Evolutionary conservation across 2,888 invertebrate species (phyloP).

Genomic region (Cephus rjabovi): DNA sequence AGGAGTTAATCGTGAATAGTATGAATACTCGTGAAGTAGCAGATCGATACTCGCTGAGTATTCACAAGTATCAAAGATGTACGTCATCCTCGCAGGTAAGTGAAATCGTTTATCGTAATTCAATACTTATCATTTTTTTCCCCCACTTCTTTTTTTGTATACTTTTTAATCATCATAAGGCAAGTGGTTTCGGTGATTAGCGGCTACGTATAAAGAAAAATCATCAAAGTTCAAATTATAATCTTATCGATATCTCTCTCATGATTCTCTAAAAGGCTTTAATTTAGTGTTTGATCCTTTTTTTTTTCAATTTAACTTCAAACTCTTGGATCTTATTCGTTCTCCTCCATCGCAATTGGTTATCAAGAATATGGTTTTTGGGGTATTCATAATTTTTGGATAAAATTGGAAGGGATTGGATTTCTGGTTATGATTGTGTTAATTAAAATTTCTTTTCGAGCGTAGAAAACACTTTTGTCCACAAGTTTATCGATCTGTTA

Average conservation of each 20-base stretch:
- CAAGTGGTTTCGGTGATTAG: background rate
- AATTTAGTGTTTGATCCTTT: background rate
- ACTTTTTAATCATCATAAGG: background rate
- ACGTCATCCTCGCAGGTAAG: background rate
- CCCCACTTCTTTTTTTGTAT: constrained; percentile 3
- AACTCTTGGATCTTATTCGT: background rate
- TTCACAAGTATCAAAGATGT: background rate
- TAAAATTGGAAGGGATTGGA: background rate
- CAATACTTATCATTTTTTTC: constrained; percentile 16
- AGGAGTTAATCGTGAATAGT: background rate
- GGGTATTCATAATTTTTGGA: background rate
- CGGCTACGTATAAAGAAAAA: background rate
- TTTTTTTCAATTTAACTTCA: background rate
- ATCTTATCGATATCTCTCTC: background rate
- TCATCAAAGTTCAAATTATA: background rate
- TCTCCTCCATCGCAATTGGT: background rate
- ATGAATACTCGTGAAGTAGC: background rate
- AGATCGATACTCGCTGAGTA: background rate
- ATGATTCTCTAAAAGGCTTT: background rate
- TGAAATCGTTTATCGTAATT: constrained; percentile 6
- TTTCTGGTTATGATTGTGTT: background rate
- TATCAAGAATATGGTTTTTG: background rate
- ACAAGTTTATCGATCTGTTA: background rate
- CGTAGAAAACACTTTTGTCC: background rate
- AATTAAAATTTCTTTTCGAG: background rate